These are phyloP conservation scores for Petrocephalus zakoni DNA, from an alignment of 2,113 vertebrate genomes.

Conservation along the genomic window DNA sequence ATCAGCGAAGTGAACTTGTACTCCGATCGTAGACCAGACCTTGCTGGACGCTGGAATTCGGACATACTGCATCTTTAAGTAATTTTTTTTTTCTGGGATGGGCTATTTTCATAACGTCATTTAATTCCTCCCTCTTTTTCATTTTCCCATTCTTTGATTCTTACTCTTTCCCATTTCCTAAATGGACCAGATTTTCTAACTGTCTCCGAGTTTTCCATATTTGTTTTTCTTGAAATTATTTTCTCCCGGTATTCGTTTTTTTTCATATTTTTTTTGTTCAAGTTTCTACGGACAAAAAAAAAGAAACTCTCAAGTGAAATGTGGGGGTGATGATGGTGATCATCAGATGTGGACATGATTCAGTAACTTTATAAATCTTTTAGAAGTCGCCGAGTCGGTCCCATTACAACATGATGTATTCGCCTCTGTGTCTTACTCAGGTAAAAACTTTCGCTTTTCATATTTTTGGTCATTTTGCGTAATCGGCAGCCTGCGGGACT, in stretches of 20 bases:
- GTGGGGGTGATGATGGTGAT: constrained; percentile 26
- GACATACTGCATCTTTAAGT: constrained; percentile 70
- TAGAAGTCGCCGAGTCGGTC: constrained; percentile 40
- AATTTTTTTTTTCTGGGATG: constrained; percentile 54
- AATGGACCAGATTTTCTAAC: constrained; percentile 48
- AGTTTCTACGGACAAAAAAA: constrained; percentile 30
- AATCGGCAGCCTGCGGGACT: background rate
- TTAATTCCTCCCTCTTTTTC: constrained; percentile 54
- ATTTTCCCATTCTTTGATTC: constrained; percentile 53
- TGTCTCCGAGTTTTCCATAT: constrained; percentile 38
- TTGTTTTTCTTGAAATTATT: constrained; percentile 31
- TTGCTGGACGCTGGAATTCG: constrained; percentile 25
- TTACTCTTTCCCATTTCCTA: constrained; percentile 46
- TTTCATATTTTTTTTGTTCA: constrained; percentile 36
- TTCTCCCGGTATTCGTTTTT: constrained; percentile 42
- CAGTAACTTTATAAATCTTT: constrained; percentile 63
- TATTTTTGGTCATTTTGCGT: constrained; percentile 1
- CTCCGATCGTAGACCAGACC: constrained; percentile 9
- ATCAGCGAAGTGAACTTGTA: background rate
- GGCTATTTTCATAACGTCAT: constrained; percentile 72
- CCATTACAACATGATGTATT: constrained; percentile 73
- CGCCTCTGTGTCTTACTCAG: constrained; percentile 77
- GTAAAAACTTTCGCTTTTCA: constrained; percentile 51
- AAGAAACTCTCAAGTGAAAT: constrained; percentile 12
- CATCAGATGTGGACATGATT: constrained; percentile 53